Percentiles rank a stretch among this genome's conserved stretches.
phyloP scores from a whole-genome alignment of 92 coral and sea anemone species.

The Porites evermanni region DNA sequence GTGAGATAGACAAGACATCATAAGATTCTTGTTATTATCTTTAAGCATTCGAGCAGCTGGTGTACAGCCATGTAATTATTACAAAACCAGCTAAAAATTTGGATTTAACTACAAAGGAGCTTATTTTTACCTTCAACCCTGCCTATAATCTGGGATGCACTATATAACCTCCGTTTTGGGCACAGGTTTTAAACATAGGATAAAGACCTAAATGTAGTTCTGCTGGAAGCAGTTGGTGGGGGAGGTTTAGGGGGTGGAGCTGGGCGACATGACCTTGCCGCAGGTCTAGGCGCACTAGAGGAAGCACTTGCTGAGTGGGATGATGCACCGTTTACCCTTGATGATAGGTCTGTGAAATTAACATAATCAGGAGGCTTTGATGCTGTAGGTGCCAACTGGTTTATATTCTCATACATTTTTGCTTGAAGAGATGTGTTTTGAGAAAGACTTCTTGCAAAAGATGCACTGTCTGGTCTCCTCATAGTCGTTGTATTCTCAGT shows the following conservation, averaged over 20 bases:
- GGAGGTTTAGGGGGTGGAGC: slow-evolving; percentile 79
- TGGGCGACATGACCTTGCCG: slow-evolving; percentile 46
- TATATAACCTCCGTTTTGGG: neutral
- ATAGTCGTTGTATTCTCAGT: slow-evolving; percentile 76
- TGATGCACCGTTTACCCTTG: slow-evolving; percentile 47
- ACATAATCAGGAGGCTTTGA: slow-evolving; percentile 78
- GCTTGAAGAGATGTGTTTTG: slow-evolving; percentile 57
- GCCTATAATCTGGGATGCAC: no score
- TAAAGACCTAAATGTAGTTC: slow-evolving; percentile 25
- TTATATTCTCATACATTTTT: slow-evolving; percentile 56
- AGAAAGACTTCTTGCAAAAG: slow-evolving; percentile 50
- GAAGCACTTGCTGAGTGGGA: slow-evolving; percentile 15
- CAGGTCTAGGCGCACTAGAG: slow-evolving; percentile 55
- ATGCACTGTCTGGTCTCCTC: slow-evolving; percentile 64
- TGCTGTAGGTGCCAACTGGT: slow-evolving; percentile 48
- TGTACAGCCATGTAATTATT: no score
- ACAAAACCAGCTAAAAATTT: no score
- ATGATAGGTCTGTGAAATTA: slow-evolving; percentile 61
- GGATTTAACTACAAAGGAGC: no score
- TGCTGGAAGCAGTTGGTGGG: slow-evolving; percentile 60
- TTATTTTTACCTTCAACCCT: no score
- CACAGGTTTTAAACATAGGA: slow-evolving; percentile 34
- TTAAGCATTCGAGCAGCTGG: no score
- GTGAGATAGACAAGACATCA: no score
- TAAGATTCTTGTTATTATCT: no score